phyloP scores from a whole-genome alignment of 2,797 vertebrate genomes.

The Poecilia picta region DNA sequence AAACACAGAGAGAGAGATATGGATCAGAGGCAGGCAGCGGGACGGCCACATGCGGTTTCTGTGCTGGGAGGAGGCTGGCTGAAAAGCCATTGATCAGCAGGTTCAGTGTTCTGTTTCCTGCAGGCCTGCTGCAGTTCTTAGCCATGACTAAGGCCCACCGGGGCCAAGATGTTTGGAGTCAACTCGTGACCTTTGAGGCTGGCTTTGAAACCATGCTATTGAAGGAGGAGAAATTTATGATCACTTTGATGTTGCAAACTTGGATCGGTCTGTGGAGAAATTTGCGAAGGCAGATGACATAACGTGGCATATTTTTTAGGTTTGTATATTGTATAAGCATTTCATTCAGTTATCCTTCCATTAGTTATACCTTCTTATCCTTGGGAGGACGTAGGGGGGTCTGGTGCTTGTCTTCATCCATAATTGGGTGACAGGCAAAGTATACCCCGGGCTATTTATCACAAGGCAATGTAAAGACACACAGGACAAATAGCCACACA shows the following conservation, averaged over 20 bases:
- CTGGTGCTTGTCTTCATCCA: neutral
- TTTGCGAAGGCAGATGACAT: neutral
- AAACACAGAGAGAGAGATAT: slow-evolving; percentile 74
- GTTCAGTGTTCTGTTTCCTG: slow-evolving; percentile 73
- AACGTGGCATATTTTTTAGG: neutral
- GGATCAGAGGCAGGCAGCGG: slow-evolving; percentile 71
- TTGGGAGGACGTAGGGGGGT: neutral
- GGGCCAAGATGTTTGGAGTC: slow-evolving; percentile 68
- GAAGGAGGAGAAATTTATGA: slow-evolving; percentile 64
- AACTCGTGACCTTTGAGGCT: slow-evolving; percentile 71
- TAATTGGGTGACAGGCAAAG: slow-evolving; percentile 1
- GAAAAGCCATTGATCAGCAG: slow-evolving; percentile 80
- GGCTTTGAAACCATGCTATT: slow-evolving; percentile 66
- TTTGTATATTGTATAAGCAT: neutral
- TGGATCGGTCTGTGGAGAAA: slow-evolving; percentile 22
- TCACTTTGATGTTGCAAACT: slow-evolving; percentile 69
- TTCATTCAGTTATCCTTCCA: neutral
- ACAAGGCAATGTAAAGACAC: neutral
- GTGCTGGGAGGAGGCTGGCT: slow-evolving; percentile 58
- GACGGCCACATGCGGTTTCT: slow-evolving; percentile 74
- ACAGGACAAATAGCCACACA: neutral
- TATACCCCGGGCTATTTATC: neutral
- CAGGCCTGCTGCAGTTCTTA: slow-evolving; percentile 48
- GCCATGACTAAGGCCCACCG: slow-evolving; percentile 50
- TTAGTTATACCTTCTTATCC: neutral